phyloP scores from a whole-genome alignment of 1,140 invertebrate species.

The Hyphantria cunea region DNA sequence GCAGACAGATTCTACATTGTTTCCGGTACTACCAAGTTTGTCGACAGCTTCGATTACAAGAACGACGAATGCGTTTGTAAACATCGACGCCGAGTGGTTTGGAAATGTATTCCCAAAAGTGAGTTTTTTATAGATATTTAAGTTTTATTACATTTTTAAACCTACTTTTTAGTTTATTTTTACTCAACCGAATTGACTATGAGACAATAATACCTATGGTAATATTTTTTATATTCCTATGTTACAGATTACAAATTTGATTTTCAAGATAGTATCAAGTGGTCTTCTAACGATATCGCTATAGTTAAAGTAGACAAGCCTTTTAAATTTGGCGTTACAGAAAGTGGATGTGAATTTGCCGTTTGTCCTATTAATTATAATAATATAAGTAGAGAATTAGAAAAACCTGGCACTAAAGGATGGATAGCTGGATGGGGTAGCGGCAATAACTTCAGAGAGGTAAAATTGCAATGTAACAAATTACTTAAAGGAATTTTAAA shows the following conservation, averaged over 20 bases:
- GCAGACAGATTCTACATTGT: conserved; percentile 73
- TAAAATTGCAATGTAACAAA: conserved; percentile 25
- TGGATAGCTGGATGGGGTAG: conserved; percentile 73
- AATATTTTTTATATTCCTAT: background rate
- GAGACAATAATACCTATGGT: no score
- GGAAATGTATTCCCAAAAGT: conserved; percentile 78
- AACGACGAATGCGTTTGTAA: conserved; percentile 66
- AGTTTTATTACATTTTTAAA: background rate
- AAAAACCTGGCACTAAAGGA: conserved; percentile 68
- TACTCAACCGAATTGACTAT: no score
- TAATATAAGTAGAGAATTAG: conserved; percentile 65
- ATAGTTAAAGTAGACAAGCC: conserved; percentile 71
- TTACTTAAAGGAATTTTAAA: background rate
- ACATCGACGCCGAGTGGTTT: conserved; percentile 65
- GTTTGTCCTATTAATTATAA: conserved; percentile 59
- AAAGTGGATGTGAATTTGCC: conserved; percentile 64
- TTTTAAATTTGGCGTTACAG: conserved; percentile 62
- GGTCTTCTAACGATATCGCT: conserved; percentile 75
- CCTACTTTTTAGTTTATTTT: no score
- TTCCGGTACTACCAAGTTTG: conserved; percentile 69
- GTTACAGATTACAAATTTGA: conserved; percentile 75
- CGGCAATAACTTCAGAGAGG: conserved; percentile 69
- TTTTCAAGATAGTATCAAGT: conserved; percentile 74
- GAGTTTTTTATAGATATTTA: conserved; percentile 36
- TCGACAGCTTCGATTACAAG: conserved; percentile 71